Evolutionary conservation across 2,113 vertebrate species (phyloP).

Genomic region (Mormyrus iriodes): DNA sequence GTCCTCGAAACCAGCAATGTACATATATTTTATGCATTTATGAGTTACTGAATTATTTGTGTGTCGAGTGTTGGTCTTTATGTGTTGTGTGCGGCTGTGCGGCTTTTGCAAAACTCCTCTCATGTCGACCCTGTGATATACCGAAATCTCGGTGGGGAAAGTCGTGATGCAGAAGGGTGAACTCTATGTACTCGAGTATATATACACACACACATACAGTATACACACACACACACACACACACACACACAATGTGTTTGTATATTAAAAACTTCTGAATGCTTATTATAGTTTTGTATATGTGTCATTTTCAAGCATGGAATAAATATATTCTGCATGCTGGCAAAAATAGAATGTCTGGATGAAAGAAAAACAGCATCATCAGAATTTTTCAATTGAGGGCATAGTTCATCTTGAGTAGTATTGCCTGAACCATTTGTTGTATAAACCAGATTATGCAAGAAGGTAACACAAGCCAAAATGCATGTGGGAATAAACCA

Average conservation of each 20-base stretch:
- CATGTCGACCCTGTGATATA: not conserved
- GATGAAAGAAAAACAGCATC: not conserved
- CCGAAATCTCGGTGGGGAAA: not conserved
- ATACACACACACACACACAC: too few relatives aligned
- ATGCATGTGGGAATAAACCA: not conserved
- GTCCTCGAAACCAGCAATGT: not conserved
- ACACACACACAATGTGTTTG: too few relatives aligned
- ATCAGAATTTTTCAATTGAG: not conserved
- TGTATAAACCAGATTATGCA: not conserved
- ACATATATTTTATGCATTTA: not conserved
- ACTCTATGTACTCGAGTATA: not conserved
- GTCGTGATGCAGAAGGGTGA: not conserved
- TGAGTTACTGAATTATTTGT: not conserved
- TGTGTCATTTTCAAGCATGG: not conserved
- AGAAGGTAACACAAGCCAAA: not conserved
- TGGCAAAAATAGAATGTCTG: not conserved
- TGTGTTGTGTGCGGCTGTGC: not conserved
- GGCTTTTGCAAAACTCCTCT: not conserved
- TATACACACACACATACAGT: too few relatives aligned
- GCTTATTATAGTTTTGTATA: not conserved
- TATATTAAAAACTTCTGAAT: too few relatives aligned
- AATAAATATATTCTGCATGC: not conserved
- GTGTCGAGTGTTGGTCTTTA: not conserved
- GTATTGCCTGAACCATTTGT: not conserved
- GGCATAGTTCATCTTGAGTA: not conserved